Percentiles rank a stretch among this genome's conserved stretches.
These are phyloP conservation scores for Ceyx erithaca DNA, from an alignment of 2,797 vertebrate species.

Conservation along the genomic window DNA sequence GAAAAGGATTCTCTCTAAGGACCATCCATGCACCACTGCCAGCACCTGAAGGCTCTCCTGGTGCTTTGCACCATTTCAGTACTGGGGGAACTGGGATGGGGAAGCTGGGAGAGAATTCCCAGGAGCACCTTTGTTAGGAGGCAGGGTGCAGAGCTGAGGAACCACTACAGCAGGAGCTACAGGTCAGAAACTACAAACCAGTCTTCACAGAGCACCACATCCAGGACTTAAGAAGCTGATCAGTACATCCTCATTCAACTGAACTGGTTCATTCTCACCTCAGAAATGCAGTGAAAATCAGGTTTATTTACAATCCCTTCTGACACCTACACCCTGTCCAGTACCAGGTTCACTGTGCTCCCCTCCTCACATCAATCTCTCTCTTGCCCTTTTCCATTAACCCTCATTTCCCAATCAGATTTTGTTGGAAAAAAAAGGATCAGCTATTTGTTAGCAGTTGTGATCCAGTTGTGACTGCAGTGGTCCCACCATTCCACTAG, in stretches of 20 bases:
- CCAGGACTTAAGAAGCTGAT: background rate
- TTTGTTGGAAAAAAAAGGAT: background rate
- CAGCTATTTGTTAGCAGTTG: background rate
- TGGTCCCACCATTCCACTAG: background rate
- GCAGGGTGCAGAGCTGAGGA: background rate
- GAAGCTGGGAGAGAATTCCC: background rate
- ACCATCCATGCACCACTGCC: background rate
- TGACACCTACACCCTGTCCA: background rate
- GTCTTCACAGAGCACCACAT: background rate
- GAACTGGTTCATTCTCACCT: background rate
- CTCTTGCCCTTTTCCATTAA: background rate
- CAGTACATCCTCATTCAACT: background rate
- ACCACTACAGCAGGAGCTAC: background rate
- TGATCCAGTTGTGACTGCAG: background rate
- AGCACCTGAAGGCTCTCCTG: background rate
- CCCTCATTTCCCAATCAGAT: background rate
- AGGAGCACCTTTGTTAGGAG: background rate
- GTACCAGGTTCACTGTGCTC: background rate
- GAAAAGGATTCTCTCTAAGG: background rate
- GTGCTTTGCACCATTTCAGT: background rate
- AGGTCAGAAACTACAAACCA: background rate
- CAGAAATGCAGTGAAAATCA: fast-evolving
- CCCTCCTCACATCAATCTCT: background rate
- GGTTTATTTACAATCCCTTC: background rate
- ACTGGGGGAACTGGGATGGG: background rate